A percentile compares a stretch with the other conserved stretches of the same genome.
Evolutionary conservation across 1,140 invertebrate genomes (phyloP).

Genomic region (Bathynomus jamesi): DNA sequence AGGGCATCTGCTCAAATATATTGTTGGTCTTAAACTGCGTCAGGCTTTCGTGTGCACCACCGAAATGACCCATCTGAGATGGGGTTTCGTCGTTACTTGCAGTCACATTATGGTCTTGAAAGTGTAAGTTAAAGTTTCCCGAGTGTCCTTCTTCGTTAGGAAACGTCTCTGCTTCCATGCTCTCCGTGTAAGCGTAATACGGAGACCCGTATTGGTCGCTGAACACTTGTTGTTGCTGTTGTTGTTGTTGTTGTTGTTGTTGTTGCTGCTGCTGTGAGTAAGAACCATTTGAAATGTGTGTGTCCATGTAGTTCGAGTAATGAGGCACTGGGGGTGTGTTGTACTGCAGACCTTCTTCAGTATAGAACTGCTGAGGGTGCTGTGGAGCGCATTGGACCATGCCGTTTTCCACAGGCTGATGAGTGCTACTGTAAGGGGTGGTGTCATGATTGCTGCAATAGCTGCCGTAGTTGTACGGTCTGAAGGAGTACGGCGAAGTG

Average conservation of each 20-base stretch:
- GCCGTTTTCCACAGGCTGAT: neutral
- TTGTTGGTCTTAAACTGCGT: neutral
- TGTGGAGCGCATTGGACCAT: neutral
- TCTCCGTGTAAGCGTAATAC: neutral
- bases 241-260: neutral
- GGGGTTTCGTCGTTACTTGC: neutral
- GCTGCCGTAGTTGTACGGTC: neutral
- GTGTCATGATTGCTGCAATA: neutral
- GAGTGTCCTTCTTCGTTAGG: neutral
- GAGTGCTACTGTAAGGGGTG: neutral
- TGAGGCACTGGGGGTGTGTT: neutral
- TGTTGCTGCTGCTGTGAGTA: neutral
- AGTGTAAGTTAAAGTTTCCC: too few relatives aligned
- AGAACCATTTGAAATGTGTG: neutral
- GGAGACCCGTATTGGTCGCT: neutral
- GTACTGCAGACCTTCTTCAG: neutral
- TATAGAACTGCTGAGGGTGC: neutral
- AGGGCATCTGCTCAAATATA: conserved; percentile 2
- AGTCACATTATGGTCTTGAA: too few relatives aligned
- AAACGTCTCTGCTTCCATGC: neutral
- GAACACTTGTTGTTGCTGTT: neutral
- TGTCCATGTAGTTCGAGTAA: neutral
- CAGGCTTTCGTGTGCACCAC: neutral
- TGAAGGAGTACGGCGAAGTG: neutral
- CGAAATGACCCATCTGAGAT: neutral